These are phyloP conservation scores for Atherinosoma microstoma DNA, from an alignment of 2,797 vertebrate species.

Conservation along the genomic window DNA sequence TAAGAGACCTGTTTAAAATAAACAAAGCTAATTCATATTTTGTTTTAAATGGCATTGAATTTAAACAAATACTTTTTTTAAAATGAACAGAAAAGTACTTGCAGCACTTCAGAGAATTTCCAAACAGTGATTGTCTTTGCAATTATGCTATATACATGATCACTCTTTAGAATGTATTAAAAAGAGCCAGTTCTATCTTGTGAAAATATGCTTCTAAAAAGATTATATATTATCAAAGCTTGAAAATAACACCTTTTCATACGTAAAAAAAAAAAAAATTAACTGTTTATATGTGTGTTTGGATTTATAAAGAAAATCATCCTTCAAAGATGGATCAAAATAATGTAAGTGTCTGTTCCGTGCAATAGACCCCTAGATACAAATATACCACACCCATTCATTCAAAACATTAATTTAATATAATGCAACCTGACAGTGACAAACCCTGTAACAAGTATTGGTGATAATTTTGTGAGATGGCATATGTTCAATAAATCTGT, in stretches of 20 bases:
- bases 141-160: constrained; percentile 69
- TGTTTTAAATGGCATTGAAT: constrained; percentile 46
- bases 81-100: constrained; percentile 52
- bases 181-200: constrained; percentile 61
- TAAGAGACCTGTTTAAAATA: constrained; percentile 47
- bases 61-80: constrained; percentile 37
- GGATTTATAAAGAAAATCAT: constrained; percentile 69
- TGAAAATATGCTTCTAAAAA: constrained; percentile 67
- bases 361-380: constrained; percentile 70
- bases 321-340: constrained; percentile 55
- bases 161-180: constrained; percentile 62
- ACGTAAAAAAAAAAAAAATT: constrained; percentile 29
- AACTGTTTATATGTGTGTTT: constrained; percentile 57
- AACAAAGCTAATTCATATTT: constrained; percentile 40
- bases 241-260: constrained; percentile 70
- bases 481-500: constrained; percentile 80
- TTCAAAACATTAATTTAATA: constrained; percentile 63
- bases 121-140: constrained; percentile 75
- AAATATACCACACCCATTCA: constrained; percentile 78
- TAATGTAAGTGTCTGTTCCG: constrained; percentile 61
- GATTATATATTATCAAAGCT: constrained; percentile 70
- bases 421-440: constrained; percentile 59
- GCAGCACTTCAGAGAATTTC: constrained; percentile 67
- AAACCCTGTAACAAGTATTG: constrained; percentile 59
- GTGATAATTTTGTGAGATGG: constrained; percentile 59